Conservation (phyloP, 2,113 vertebrate genomes). For the Macquaria australasica region DNA sequence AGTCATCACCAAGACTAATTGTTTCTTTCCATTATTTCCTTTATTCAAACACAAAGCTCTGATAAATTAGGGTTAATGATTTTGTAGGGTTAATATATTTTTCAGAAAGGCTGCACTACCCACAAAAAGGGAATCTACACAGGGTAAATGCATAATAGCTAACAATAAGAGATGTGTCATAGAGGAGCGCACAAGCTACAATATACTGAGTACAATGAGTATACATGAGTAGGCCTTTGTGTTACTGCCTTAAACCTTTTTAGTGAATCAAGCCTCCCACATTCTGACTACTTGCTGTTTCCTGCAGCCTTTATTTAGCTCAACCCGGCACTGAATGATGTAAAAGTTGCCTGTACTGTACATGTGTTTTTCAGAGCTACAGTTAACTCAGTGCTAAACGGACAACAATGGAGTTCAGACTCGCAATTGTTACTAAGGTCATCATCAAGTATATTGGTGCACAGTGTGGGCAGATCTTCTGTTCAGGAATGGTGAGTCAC, state of each 20-base stretch:
- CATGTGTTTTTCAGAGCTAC: neutral
- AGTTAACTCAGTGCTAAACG: neutral
- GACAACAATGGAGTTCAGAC: constrained; percentile 1
- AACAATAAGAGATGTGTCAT: constrained; percentile 2
- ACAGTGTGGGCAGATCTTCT: constrained; percentile 44
- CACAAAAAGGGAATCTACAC: neutral
- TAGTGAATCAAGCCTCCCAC: constrained; percentile 44
- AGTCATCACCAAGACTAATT: neutral
- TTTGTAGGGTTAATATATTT: neutral
- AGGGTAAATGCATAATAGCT: neutral
- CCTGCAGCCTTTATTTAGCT: constrained; percentile 2
- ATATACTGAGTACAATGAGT: neutral
- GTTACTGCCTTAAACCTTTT: neutral
- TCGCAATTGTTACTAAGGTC: neutral
- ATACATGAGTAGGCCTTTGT: constrained; percentile 4
- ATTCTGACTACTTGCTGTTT: neutral
- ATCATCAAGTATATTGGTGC: neutral
- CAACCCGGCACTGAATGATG: neutral
- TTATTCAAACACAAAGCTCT: neutral
- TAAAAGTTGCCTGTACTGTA: neutral
- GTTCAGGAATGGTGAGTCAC: constrained; percentile 29
- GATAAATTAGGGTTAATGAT: neutral
- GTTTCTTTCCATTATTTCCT: too few relatives aligned
- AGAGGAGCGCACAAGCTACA: neutral
- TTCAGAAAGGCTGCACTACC: neutral